Conservation (phyloP, 2,888 invertebrate species). For the Harpagoxenus sublaevis region DNA sequence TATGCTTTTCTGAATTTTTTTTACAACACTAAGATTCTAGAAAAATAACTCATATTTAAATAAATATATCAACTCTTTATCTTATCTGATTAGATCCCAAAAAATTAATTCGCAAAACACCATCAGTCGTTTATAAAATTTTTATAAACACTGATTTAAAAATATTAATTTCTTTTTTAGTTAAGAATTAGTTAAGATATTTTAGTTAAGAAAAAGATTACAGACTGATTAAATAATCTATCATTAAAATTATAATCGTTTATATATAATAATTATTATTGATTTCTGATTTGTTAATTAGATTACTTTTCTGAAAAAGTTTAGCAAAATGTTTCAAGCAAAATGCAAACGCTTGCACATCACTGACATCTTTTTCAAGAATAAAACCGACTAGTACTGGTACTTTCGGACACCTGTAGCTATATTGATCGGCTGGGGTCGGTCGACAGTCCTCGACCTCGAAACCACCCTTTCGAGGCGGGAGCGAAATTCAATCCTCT, state of each 20-base stretch:
- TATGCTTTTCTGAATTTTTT: background rate
- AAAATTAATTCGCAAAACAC: background rate
- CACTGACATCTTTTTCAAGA: slow-evolving; percentile 13
- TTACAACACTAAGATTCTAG: background rate
- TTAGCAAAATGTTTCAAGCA: background rate
- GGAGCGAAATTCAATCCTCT: slow-evolving; percentile 72
- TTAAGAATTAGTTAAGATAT: background rate
- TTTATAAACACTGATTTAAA: background rate
- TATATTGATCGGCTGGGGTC: slow-evolving; percentile 80
- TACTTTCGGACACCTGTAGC: slow-evolving; percentile 83
- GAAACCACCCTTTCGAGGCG: slow-evolving; percentile 72
- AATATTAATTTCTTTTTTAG: slow-evolving; percentile 2
- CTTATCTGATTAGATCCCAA: background rate
- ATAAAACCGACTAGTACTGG: slow-evolving; percentile 39
- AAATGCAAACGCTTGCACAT: background rate
- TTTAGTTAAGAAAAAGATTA: background rate
- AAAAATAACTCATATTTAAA: background rate
- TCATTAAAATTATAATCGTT: background rate
- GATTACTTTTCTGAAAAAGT: background rate
- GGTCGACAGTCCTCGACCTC: slow-evolving; percentile 75
- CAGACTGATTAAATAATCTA: background rate
- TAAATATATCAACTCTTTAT: background rate
- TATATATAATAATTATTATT: background rate
- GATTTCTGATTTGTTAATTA: background rate
- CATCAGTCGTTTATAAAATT: background rate